These are phyloP conservation scores for Clarias laeviceps DNA, from an alignment of 2,797 vertebrate species.

Conservation along the genomic window DNA sequence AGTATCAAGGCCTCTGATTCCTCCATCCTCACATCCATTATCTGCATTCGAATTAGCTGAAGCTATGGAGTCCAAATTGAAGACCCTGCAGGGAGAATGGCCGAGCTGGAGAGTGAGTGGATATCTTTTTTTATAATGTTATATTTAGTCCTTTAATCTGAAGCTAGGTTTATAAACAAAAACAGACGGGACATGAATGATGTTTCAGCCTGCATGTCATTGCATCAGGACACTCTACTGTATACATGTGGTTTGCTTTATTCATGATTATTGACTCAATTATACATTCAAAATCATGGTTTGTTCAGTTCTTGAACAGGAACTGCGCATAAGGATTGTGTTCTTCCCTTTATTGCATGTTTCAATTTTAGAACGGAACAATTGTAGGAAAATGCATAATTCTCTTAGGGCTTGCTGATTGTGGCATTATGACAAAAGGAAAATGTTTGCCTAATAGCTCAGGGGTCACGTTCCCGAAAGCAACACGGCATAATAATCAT, in stretches of 20 bases:
- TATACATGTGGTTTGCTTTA: not conserved
- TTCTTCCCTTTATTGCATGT: not conserved
- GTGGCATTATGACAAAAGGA: not conserved
- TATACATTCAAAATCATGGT: not conserved
- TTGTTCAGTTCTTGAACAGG: slow-evolving; percentile 7
- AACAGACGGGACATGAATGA: not conserved
- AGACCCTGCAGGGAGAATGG: slow-evolving; percentile 62
- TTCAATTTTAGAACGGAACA: slow-evolving; percentile 1
- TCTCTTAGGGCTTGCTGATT: not conserved
- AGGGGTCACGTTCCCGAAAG: not conserved
- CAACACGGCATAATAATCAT: not conserved
- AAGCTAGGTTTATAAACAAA: not conserved
- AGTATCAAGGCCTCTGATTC: slow-evolving; percentile 70
- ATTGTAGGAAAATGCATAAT: slow-evolving; percentile 8
- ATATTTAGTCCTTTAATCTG: not conserved
- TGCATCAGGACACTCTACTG: not conserved
- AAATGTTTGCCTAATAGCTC: not conserved
- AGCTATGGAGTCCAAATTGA: slow-evolving; percentile 64
- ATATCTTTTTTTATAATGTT: not conserved
- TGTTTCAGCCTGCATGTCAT: not conserved
- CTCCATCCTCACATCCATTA: slow-evolving; percentile 53
- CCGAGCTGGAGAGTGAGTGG: slow-evolving; percentile 74
- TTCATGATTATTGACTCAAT: not conserved
- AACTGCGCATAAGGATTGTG: not conserved
- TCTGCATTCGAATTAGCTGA: slow-evolving; percentile 65